Percentiles rank a stretch among this genome's conserved stretches.
Conservation (phyloP, 2,113 vertebrate species). For the Perca fluviatilis region DNA sequence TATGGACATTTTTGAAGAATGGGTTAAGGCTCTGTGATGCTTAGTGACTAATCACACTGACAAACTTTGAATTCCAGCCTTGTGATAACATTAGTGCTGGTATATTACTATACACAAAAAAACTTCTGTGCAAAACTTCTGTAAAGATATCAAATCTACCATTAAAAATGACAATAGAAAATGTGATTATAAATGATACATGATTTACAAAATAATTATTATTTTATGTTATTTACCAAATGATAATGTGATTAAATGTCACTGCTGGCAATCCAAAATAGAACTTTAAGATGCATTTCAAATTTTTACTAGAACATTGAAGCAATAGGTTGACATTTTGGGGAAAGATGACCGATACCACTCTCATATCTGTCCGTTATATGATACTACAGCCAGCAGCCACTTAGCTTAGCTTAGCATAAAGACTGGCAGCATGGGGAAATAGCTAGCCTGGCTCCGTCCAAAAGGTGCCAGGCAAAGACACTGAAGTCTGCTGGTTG, state of each 20-base stretch:
- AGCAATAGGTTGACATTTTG: background rate
- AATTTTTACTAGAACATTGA: background rate
- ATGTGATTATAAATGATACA: background rate
- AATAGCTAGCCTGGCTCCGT: background rate
- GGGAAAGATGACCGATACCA: background rate
- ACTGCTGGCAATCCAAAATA: background rate
- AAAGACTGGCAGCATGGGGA: background rate
- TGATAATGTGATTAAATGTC: background rate
- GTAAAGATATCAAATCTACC: background rate
- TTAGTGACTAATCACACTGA: slow-evolving; percentile 17
- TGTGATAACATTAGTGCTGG: slow-evolving; percentile 8
- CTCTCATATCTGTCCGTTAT: background rate
- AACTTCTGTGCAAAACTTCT: background rate
- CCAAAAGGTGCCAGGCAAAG: background rate
- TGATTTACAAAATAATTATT: background rate
- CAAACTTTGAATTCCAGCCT: slow-evolving; percentile 9
- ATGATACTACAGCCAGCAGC: background rate
- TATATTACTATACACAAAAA: background rate
- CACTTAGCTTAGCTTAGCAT: background rate
- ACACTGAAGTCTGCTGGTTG: background rate
- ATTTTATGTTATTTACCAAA: background rate
- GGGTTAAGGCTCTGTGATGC: background rate
- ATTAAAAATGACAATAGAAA: background rate
- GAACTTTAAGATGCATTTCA: background rate
- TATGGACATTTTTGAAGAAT: background rate